These are phyloP conservation scores for Flabesymbios commensalis DNA, from an alignment of 2,888 invertebrate genomes.

Conservation along the genomic window DNA sequence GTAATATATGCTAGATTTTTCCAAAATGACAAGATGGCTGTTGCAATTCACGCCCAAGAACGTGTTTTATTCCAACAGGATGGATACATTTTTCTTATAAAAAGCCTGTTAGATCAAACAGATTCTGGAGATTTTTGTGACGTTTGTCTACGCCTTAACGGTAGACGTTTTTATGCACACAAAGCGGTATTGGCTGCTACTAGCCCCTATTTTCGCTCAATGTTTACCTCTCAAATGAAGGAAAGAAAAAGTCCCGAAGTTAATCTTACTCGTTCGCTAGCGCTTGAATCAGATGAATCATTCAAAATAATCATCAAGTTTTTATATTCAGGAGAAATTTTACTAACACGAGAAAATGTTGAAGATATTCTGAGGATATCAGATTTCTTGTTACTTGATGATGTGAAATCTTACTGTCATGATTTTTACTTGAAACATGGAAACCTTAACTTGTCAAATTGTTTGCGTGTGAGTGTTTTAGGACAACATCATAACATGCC, in stretches of 20 bases:
- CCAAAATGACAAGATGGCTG: slow-evolving; percentile 21
- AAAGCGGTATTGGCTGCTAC: slow-evolving; percentile 51
- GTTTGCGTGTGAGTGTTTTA: slow-evolving; percentile 46
- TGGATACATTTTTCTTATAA: slow-evolving; percentile 21
- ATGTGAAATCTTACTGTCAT: slow-evolving; percentile 53
- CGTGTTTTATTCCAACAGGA: slow-evolving; percentile 26
- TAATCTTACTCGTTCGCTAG: slow-evolving; percentile 51
- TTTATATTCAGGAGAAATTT: slow-evolving; percentile 53
- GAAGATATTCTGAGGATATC: slow-evolving; percentile 53
- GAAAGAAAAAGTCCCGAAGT: slow-evolving; percentile 47
- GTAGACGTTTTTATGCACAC: slow-evolving; percentile 45
- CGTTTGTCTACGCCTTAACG: slow-evolving; percentile 46
- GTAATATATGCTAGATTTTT: too few species aligned
- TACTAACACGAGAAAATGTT: slow-evolving; percentile 46
- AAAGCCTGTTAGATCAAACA: slow-evolving; percentile 42
- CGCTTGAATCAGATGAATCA: slow-evolving; percentile 47
- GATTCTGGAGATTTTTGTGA: slow-evolving; percentile 57
- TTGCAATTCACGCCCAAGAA: slow-evolving; percentile 22
- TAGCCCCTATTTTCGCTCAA: slow-evolving; percentile 57
- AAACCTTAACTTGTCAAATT: slow-evolving; percentile 53
- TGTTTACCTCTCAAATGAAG: slow-evolving; percentile 58
- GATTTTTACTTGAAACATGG: slow-evolving; percentile 54
- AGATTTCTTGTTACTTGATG: slow-evolving; percentile 55
- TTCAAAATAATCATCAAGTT: slow-evolving; percentile 50
- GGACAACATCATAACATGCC: slow-evolving; percentile 53